Base-by-base conservation (phyloP, 1,140 invertebrate genomes). In the Drosophila tropicalis region DNA sequence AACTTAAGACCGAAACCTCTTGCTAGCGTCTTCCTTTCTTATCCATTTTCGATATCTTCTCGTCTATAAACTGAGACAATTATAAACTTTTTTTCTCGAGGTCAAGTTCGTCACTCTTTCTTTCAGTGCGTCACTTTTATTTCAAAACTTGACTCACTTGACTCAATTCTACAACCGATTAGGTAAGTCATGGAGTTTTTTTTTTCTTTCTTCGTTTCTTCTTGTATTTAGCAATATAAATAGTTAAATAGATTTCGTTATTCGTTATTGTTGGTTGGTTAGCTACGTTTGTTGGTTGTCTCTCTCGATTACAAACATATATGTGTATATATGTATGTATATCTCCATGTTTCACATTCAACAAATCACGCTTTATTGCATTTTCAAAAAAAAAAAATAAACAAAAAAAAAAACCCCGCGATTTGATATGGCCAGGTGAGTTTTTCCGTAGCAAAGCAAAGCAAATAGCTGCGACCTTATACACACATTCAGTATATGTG, bases 331-430 rank as follows among this genome's bases (percentile, higher is more conserved):
- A 22, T 22, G 19, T 22, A 22, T 22, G 19, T 79, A 64, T 55
- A 56, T 54, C 65, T 64, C 60, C 76, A 76, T 66, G 79, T 70
- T 81, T 81, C 68, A 74, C 58, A 77, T 77, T 54, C 13, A 32
- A 32, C 55, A 15, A 73, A 69, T 77, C 79, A 73, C 79, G 79
- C 79, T 77, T 81, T 82, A 81, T 81, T 81, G 79, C 79, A 77
- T 81, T 81, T 70, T 58, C 69, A 81, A 74, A 76, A 13, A n/a
- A 13, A 19, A 32, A 57, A 34, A 57, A 57, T n/a, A n/a, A n/a
- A n/a, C n/a, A n/a, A n/a, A n/a, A n/a, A n/a, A n/a, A n/a, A n/a
- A n/a, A n/a, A n/a, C n/a, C n/a, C 55, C 55, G 7, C 25, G 55
- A 36, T 29, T 51, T 51, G 15, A 39, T 60, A 60, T 60, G 57